Base-by-base conservation (phyloP, 2,888 invertebrate genomes). In the Lymantria monacha region DNA sequence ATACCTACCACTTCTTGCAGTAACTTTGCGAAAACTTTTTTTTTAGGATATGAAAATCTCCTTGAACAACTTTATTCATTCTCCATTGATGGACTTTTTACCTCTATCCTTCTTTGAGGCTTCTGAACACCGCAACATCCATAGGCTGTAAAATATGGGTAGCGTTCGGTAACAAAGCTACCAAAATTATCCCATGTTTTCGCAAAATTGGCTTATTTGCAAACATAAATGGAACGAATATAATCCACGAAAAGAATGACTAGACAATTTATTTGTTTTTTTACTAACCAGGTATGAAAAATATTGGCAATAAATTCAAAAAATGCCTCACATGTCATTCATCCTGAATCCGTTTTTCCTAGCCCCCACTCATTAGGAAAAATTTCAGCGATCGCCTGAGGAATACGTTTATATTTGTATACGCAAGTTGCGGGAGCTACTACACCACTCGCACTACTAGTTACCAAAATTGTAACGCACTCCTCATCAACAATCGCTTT, bases 171-270 rank as follows among this genome's bases (percentile, higher is more conserved):
- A 63, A 70, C 12, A 85, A 57, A 36, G 74, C 66, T 46, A 79
- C 58, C 13, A 81, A 53, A 52, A 76, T 69, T 9, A 82, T 83
- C 15, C 62, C 55, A 49, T 81, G 46, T 72, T 61, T 48, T 55
- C 55, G 55, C 81, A 85, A 70, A 84, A 85, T 38, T 79, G 57
- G 48, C 74, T 75, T 10, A 45, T 40, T 51, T 77, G 40, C 7
- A 40, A 40, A 40, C 40, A 40, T 40, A 40, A 40, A 40, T 40
- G 13, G 40, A 7, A 40, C 40, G 40, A 9, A 13, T 40, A 12
- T 12, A n/a, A 13, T 42, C 30, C 30, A 30, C 30, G 30, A 30
- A 30, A 30, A 30, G 30, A 30, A 30, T 30, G 30, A 30, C 30
- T 30, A 9, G 30, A 30, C 5, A 30, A 7, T 5, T 40, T 40